These are phyloP conservation scores for Homalodisca vitripennis DNA, from an alignment of 1,140 invertebrate genomes.

Conservation along the genomic window DNA sequence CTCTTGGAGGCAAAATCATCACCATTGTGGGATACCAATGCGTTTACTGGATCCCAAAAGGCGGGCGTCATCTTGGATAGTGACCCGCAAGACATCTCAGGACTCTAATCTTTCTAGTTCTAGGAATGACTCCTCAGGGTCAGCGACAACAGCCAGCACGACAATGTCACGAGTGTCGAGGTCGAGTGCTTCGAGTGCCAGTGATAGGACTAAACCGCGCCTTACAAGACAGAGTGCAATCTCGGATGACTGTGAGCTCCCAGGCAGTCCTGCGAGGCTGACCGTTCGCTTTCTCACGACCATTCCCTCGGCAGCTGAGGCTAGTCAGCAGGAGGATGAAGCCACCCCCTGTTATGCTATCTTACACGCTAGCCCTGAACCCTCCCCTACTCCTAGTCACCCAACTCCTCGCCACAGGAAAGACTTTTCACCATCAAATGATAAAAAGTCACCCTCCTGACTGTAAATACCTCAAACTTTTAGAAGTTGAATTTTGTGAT, in stretches of 20 bases:
- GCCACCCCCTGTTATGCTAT: slow-evolving; percentile 39
- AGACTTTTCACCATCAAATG: slow-evolving; percentile 27
- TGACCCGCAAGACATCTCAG: slow-evolving; percentile 84
- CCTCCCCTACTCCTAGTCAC: slow-evolving; percentile 39
- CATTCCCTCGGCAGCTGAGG: slow-evolving; percentile 77
- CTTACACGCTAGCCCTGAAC: slow-evolving; percentile 37
- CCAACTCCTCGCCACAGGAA: slow-evolving; percentile 18
- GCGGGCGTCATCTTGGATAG: slow-evolving; percentile 79
- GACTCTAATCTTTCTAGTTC: slow-evolving; percentile 84
- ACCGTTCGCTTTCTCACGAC: slow-evolving; percentile 70
- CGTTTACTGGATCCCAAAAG: slow-evolving; percentile 71
- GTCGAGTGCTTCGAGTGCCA: slow-evolving; percentile 34
- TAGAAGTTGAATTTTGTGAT: slow-evolving; percentile 23
- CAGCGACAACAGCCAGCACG: slow-evolving; percentile 79
- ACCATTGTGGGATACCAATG: slow-evolving; percentile 71
- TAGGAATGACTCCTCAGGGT: slow-evolving; percentile 85
- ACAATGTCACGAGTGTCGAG: slow-evolving; percentile 69
- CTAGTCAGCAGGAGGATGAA: slow-evolving; percentile 70
- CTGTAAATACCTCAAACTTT: slow-evolving; percentile 23
- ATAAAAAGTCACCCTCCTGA: slow-evolving; percentile 30
- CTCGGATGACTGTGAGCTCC: slow-evolving; percentile 40
- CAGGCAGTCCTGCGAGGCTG: slow-evolving; percentile 49
- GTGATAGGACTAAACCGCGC: slow-evolving; percentile 58
- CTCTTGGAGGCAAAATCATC: slow-evolving; percentile 73
- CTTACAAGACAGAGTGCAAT: slow-evolving; percentile 71